These are phyloP conservation scores for Eupelmus urozonus DNA, from an alignment of 2,888 invertebrate species.

Conservation along the genomic window DNA sequence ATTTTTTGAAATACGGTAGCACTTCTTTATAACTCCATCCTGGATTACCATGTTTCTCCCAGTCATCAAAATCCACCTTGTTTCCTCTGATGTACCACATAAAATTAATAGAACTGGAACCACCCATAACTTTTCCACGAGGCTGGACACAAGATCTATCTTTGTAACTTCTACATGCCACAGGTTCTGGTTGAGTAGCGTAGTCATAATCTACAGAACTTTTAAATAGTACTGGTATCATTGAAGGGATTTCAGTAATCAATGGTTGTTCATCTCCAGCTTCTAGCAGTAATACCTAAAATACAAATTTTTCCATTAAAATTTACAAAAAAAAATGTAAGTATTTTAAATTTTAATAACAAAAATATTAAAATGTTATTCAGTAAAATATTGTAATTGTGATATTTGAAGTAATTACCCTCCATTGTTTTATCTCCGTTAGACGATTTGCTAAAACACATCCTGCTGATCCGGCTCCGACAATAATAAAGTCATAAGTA, in stretches of 20 bases:
- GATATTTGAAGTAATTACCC: slow-evolving; percentile 68
- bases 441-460: slow-evolving; percentile 79
- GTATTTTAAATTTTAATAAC: not conserved
- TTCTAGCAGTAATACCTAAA: slow-evolving; percentile 82
- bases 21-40: slow-evolving; percentile 79
- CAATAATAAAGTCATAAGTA: slow-evolving; percentile 71
- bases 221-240: slow-evolving; percentile 78
- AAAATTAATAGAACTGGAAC: slow-evolving; percentile 81
- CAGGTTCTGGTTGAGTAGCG: slow-evolving; percentile 82
- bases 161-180: slow-evolving; percentile 80
- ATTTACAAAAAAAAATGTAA: not conserved
- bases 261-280: slow-evolving; percentile 84
- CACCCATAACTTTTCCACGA: slow-evolving; percentile 83
- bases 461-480: slow-evolving; percentile 79
- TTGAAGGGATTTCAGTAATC: slow-evolving; percentile 82
- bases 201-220: slow-evolving; percentile 84
- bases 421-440: slow-evolving; percentile 76
- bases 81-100: slow-evolving; percentile 82
- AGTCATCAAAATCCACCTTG: slow-evolving; percentile 79
- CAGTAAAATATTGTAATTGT: not conserved
- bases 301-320: slow-evolving; percentile 57
- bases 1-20: slow-evolving; percentile 77
- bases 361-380: not conserved
- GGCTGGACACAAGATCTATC: slow-evolving; percentile 82
- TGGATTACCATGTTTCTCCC: slow-evolving; percentile 77